phyloP scores from a whole-genome alignment of 2,888 invertebrate genomes.

The Troides oblongomaculatus region DNA sequence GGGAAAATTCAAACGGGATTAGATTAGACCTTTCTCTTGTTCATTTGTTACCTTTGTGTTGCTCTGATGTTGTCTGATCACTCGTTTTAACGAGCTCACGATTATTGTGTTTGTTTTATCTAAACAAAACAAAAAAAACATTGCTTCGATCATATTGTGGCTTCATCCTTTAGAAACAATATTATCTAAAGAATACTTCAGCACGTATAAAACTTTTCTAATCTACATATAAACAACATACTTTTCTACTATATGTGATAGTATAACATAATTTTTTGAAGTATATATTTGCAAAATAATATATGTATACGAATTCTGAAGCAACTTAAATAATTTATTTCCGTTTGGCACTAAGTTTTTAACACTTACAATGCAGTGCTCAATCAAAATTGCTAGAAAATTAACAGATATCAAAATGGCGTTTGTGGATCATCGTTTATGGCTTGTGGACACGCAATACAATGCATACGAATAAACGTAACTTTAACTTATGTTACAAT shows the following conservation, averaged over 20 bases:
- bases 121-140: no score
- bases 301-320: not conserved
- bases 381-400: slow-evolving; percentile 11
- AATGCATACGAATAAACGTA: not conserved
- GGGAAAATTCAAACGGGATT: no score
- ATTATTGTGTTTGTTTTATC: not conserved
- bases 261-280: no score
- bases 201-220: no score
- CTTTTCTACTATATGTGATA: no score
- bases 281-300: no score
- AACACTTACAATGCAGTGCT: not conserved
- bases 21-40: slow-evolving; percentile 2
- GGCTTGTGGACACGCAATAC: slow-evolving; percentile 3
- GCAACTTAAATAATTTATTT: slow-evolving; percentile 6
- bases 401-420: slow-evolving; percentile 8
- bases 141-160: no score
- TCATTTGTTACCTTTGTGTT: no score
- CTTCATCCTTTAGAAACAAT: no score
- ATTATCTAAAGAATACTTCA: no score
- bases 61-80: not conserved
- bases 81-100: slow-evolving; percentile 3
- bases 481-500: not conserved
- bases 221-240: no score
- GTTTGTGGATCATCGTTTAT: slow-evolving; percentile 10
- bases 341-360: slow-evolving; percentile 2